Evolutionary conservation across 2,888 invertebrate genomes (phyloP), one percentile per base, ranked within the genome.

Genomic region (Parnassius apollo): DNA sequence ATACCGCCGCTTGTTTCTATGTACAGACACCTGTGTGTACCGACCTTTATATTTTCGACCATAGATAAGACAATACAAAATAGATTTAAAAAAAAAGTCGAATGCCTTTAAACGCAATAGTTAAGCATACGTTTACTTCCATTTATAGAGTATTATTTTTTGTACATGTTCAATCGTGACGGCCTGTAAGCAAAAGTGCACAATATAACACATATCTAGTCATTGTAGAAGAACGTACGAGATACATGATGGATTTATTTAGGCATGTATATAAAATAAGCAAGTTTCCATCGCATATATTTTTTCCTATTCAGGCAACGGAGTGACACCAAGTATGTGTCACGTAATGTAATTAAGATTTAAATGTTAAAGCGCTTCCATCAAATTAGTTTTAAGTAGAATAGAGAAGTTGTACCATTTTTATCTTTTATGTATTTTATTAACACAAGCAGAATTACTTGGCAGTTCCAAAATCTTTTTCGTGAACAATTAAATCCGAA

Each of bases 31-130:
- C 35, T 35, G 35, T 68, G 54, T 70, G 69, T 69, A 68, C 69
- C 65, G 74, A 69, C 57, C 59, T 56, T 42, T 80, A 82, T 85
- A 83, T 76, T 82, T 85, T 86, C 72, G 88, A 89, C 88, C 89
- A 89, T 90, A 89, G 88, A 83, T 88, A 88, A 89, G 91, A 91
- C 91, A 91, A 91, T 91, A 91, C 90, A 82, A 89, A 85, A 90
- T 88, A 90, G 85, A 83, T 76, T 35, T 83, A 75, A 79, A 81
- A 69, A 68, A 68, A 78, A 77, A 78, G 73, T 76, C 75, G 80
- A 79, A 89, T 88, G 91, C 91, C 91, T 90, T 91, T 80, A 74
- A 85, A 83, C 75, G 88, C 90, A 89, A 90, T 90, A 90, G 89
- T 82, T 88, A 86, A 79, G 83, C 75, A 83, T 88, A 84, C 75